phyloP scores from a whole-genome alignment of 2,888 invertebrate species.

The Ormia ochracea region DNA sequence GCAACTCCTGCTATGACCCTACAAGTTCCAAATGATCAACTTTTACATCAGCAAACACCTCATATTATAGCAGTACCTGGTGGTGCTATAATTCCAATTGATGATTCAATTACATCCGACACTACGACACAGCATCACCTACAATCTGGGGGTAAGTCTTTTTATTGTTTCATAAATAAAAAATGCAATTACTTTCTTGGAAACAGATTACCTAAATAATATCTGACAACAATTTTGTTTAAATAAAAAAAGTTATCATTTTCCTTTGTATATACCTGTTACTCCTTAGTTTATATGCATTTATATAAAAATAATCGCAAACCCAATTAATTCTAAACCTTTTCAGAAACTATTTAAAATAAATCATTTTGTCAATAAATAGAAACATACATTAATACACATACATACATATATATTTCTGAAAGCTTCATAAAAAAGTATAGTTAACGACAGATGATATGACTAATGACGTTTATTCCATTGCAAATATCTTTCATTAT shows the following conservation, averaged over 20 bases:
- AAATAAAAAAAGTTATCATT: not conserved
- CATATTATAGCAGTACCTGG: slow-evolving; percentile 66
- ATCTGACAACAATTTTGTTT: too few species aligned
- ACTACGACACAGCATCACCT: slow-evolving; percentile 44
- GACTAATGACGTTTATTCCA: too few species aligned
- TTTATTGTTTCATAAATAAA: not conserved
- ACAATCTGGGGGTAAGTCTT: slow-evolving; percentile 57
- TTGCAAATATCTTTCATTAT: too few species aligned
- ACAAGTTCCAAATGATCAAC: slow-evolving; percentile 44
- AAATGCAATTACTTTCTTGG: not conserved
- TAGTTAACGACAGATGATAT: too few species aligned
- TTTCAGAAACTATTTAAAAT: too few species aligned
- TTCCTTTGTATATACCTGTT: not conserved
- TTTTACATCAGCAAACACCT: slow-evolving; percentile 64
- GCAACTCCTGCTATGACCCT: slow-evolving; percentile 47
- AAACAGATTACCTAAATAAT: not conserved
- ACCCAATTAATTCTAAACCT: too few species aligned
- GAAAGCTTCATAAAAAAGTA: too few species aligned
- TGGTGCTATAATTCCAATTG: slow-evolving; percentile 56
- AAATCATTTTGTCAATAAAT: too few species aligned
- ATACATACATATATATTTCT: too few species aligned
- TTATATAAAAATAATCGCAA: too few species aligned
- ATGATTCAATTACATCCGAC: slow-evolving; percentile 39
- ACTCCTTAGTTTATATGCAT: too few species aligned
- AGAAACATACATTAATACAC: too few species aligned